phyloP scores from a whole-genome alignment of 2,888 invertebrate genomes.

The Mythimna ferrago region DNA sequence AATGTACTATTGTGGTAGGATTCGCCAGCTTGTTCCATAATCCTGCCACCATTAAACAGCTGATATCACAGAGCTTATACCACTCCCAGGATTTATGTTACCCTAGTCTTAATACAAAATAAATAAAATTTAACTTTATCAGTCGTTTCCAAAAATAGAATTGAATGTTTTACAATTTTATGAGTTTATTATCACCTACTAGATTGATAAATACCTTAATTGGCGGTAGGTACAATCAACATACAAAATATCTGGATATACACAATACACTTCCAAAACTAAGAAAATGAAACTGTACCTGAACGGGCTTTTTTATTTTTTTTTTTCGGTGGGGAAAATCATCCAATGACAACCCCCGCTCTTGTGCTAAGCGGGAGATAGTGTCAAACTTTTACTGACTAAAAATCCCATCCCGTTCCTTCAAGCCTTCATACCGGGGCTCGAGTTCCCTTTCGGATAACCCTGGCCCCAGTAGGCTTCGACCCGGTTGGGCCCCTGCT shows the following conservation, averaged over 20 bases:
- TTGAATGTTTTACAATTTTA: slow-evolving; percentile 8
- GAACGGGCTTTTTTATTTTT: no score
- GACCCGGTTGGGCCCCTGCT: no score
- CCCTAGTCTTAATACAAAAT: not conserved
- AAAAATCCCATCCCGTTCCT: no score
- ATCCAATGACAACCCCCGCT: no score
- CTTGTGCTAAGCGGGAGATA: no score
- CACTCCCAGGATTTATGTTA: not conserved
- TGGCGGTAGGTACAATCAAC: not conserved
- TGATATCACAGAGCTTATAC: not conserved
- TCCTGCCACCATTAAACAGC: not conserved
- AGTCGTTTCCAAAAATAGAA: not conserved
- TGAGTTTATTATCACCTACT: slow-evolving; percentile 2
- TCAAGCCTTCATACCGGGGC: no score
- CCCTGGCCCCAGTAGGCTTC: no score
- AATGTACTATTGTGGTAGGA: not conserved
- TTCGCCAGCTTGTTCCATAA: not conserved
- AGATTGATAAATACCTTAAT: slow-evolving; percentile 21
- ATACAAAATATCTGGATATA: not conserved
- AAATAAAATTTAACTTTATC: slow-evolving; percentile 8
- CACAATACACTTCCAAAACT: no score
- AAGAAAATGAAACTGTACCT: no score
- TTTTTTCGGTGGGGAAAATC: no score
- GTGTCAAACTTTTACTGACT: no score
- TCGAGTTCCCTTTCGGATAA: no score